These are phyloP conservation scores for Cotesia glomerata DNA, from an alignment of 1,140 invertebrate species.

Conservation along the genomic window DNA sequence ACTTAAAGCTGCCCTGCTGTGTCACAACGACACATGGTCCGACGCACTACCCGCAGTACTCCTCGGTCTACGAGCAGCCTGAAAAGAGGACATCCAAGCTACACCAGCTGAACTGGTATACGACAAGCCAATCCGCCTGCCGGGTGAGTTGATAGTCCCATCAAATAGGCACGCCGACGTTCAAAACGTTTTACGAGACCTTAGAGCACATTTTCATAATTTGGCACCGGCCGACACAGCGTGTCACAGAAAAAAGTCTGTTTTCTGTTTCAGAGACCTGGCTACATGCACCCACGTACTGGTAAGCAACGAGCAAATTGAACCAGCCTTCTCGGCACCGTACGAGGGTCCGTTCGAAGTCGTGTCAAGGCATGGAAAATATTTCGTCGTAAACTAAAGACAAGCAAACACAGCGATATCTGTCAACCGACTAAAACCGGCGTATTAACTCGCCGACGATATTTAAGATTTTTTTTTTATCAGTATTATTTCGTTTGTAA, in stretches of 20 bases:
- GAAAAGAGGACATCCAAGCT: constrained; percentile 10
- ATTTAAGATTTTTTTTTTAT: neutral
- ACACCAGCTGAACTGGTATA: too few species aligned
- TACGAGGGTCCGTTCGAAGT: constrained; percentile 54
- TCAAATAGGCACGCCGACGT: neutral
- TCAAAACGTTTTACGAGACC: neutral
- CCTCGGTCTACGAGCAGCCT: constrained; percentile 41
- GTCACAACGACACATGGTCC: constrained; percentile 38
- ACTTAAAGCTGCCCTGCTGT: constrained; percentile 28
- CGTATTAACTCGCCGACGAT: constrained; percentile 19
- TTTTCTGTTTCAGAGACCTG: constrained; percentile 37
- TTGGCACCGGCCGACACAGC: neutral
- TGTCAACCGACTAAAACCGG: constrained; percentile 51
- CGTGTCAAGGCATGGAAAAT: constrained; percentile 37
- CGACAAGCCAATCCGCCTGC: constrained; percentile 30
- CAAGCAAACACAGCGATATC: constrained; percentile 39
- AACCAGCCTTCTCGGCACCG: constrained; percentile 16
- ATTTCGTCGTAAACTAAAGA: constrained; percentile 41
- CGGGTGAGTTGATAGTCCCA: constrained; percentile 48
- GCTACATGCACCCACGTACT: constrained; percentile 33
- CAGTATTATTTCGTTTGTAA: too few species aligned
- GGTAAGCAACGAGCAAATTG: constrained; percentile 10
- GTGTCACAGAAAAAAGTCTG: constrained; percentile 8
- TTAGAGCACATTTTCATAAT: too few species aligned
- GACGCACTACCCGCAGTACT: constrained; percentile 47